phyloP scores from a whole-genome alignment of 2,797 vertebrate genomes.

The Percopsis omiscomaycus region DNA sequence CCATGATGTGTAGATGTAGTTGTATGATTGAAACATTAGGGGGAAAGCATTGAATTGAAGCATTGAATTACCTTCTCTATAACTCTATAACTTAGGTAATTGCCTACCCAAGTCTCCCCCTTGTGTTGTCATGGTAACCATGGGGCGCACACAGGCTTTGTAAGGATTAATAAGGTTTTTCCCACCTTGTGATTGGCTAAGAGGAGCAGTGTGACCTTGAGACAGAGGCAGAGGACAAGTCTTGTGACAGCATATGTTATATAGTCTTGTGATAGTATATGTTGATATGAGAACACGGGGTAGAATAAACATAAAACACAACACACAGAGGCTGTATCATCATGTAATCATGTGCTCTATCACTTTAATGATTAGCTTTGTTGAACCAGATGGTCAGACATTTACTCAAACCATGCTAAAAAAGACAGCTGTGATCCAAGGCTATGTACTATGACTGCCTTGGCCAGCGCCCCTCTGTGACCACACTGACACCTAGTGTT shows the following conservation, averaged over 20 bases:
- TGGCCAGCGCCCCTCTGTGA: not conserved
- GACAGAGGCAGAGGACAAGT: constrained; percentile 42
- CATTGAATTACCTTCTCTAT: constrained; percentile 43
- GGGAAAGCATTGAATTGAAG: too few relatives aligned
- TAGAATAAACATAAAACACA: not conserved
- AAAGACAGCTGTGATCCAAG: constrained; percentile 14
- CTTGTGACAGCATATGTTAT: not conserved
- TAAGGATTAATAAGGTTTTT: constrained; percentile 58
- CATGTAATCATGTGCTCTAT: constrained; percentile 2
- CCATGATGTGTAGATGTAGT: not conserved
- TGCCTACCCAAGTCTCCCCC: constrained; percentile 36
- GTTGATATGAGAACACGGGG: constrained; percentile 3
- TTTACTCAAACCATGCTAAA: constrained; percentile 24
- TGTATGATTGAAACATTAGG: constrained; percentile 19
- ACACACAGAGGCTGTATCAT: not conserved
- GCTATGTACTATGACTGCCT: not conserved
- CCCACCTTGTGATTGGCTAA: constrained; percentile 57
- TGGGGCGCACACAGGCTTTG: constrained; percentile 47
- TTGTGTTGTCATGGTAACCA: constrained; percentile 70
- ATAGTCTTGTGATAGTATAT: not conserved
- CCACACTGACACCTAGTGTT: constrained; percentile 66
- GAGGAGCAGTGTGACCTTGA: constrained; percentile 64
- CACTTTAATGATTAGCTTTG: not conserved
- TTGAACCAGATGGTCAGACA: constrained; percentile 27
- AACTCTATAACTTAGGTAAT: constrained; percentile 17